Evolutionary conservation across 2,888 invertebrate genomes (phyloP).

Genomic region (Omphaloscelis lunosa): DNA sequence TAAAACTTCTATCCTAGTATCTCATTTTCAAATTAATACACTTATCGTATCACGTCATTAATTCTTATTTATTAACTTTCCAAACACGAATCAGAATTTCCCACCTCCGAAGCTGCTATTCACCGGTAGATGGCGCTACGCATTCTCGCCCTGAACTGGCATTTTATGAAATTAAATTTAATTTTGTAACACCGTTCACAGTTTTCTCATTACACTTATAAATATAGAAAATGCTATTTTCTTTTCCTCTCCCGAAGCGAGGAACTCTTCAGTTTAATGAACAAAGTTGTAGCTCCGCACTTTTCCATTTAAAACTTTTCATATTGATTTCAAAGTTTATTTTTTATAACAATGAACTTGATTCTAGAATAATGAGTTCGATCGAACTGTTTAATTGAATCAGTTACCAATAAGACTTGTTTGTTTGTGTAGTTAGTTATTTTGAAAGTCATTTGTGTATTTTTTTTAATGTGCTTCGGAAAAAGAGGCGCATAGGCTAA

Average conservation of each 20-base stretch:
- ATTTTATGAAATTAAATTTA: constrained; percentile 63
- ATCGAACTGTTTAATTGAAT: constrained; percentile 55
- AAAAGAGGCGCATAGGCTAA: neutral
- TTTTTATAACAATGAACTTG: constrained; percentile 79
- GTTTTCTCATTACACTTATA: constrained; percentile 79
- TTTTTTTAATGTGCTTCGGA: neutral
- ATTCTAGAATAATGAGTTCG: constrained; percentile 71
- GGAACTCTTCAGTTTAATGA: constrained; percentile 85
- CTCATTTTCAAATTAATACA: neutral
- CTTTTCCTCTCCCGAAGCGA: constrained; percentile 74
- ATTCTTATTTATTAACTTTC: neutral
- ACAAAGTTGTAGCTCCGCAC: constrained; percentile 83
- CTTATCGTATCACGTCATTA: too few species aligned
- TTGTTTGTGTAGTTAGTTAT: constrained; percentile 9
- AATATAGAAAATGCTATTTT: constrained; percentile 74
- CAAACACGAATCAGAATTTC: neutral
- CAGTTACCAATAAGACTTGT: constrained; percentile 24
- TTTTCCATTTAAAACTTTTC: constrained; percentile 88
- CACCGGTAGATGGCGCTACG: constrained; percentile 83
- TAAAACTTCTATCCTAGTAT: neutral
- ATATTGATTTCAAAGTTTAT: constrained; percentile 83
- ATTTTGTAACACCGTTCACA: constrained; percentile 70
- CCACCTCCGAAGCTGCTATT: constrained; percentile 73
- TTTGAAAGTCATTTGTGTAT: constrained; percentile 9
- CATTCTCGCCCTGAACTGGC: constrained; percentile 36